phyloP scores from a whole-genome alignment of 2,888 invertebrate genomes.

The Hydrotaea cyrtoneurina region DNA sequence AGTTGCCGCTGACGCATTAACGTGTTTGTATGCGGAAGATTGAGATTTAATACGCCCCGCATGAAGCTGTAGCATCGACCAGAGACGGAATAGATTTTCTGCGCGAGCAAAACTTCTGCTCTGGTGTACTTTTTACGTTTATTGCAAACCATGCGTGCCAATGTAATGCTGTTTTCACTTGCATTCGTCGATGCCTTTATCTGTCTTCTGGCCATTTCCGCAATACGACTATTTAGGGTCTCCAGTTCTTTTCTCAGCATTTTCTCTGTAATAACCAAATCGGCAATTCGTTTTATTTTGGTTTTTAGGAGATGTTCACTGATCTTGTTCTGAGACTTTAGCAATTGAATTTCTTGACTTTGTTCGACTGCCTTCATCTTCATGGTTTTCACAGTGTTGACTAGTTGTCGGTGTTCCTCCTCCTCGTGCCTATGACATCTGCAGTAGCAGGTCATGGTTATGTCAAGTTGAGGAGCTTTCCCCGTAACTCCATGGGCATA shows the following conservation, averaged over 20 bases:
- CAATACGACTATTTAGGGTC: background rate
- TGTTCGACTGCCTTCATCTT: background rate
- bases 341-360: background rate
- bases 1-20: background rate
- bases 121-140: conserved; percentile 9
- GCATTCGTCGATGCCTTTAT: background rate
- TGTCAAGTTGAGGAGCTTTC: conserved; percentile 19
- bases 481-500: background rate
- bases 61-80: conserved; percentile 15
- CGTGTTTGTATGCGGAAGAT: background rate
- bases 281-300: background rate
- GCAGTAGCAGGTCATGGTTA: conserved; percentile 22
- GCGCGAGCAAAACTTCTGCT: conserved; percentile 9
- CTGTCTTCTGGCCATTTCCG: background rate
- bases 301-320: conserved; percentile 14
- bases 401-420: background rate
- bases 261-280: background rate
- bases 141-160: conserved; percentile 1
- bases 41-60: background rate
- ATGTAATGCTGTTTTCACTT: conserved; percentile 10
- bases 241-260: background rate
- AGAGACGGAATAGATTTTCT: background rate
- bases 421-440: background rate
- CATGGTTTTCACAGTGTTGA: background rate
- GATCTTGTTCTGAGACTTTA: conserved; percentile 18